Conservation (phyloP, 2,888 invertebrate genomes). For the Platycheirus albimanus region DNA sequence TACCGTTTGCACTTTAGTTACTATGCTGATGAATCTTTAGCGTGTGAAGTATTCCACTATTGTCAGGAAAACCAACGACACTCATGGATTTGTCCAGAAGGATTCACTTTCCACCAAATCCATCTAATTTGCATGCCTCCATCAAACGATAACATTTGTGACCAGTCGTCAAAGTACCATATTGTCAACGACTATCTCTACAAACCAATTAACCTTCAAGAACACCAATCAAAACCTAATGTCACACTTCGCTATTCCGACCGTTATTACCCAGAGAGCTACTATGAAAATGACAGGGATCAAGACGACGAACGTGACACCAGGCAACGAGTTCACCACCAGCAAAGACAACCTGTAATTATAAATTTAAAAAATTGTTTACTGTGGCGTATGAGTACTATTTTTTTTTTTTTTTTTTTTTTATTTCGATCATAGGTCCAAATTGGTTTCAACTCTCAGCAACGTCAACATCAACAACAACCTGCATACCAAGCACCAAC, state of each 20-base stretch:
- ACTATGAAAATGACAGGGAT: slow-evolving; percentile 86
- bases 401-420: slow-evolving; percentile 10
- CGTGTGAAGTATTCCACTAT: slow-evolving; percentile 96
- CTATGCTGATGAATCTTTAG: slow-evolving; percentile 94
- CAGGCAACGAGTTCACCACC: slow-evolving; percentile 80
- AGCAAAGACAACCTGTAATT: slow-evolving; percentile 79
- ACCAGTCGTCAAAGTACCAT: slow-evolving; percentile 94
- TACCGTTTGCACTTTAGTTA: slow-evolving; percentile 84
- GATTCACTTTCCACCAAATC: slow-evolving; percentile 89
- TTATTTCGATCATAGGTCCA: slow-evolving; percentile 78
- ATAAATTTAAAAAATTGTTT: not conserved
- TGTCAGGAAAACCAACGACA: slow-evolving; percentile 95
- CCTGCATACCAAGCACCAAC: slow-evolving; percentile 73
- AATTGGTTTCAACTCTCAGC: slow-evolving; percentile 79
- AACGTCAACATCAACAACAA: slow-evolving; percentile 78
- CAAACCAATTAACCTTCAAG: slow-evolving; percentile 92
- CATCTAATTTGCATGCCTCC: slow-evolving; percentile 97
- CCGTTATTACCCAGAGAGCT: slow-evolving; percentile 91
- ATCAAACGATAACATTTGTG: slow-evolving; percentile 93
- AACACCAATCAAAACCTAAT: slow-evolving; percentile 91
- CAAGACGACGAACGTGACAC: slow-evolving; percentile 81
- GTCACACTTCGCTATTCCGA: slow-evolving; percentile 91
- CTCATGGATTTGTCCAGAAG: slow-evolving; percentile 96
- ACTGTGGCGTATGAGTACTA: slow-evolving; percentile 33
- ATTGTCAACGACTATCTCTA: slow-evolving; percentile 97